A percentile compares a stretch with the other conserved stretches of the same genome.
Evolutionary conservation across 2,113 vertebrate species (phyloP).

Genomic region (Zeus faber): DNA sequence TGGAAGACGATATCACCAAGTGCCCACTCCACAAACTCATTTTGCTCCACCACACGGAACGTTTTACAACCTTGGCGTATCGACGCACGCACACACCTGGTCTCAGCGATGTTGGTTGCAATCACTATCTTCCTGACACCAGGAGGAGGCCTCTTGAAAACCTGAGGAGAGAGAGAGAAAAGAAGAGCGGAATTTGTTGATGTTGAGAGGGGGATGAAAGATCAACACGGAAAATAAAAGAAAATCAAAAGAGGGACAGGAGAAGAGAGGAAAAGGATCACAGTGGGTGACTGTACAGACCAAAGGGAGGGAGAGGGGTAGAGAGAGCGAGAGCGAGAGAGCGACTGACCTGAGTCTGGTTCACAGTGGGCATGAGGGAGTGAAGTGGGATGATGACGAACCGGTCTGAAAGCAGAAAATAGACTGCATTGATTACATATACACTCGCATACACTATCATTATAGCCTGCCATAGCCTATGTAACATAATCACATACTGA

Average conservation of each 20-base stretch:
- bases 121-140: conserved; percentile 98
- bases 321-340: not conserved
- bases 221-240: not conserved
- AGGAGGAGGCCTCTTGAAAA: conserved; percentile 92
- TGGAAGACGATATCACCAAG: not conserved
- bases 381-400: conserved; percentile 97
- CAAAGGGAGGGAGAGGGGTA: not conserved
- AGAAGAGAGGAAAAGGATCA: not conserved
- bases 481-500: no score
- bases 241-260: not conserved
- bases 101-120: conserved; percentile 98
- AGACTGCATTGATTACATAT: conserved; percentile 21
- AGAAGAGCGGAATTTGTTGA: conserved; percentile 17
- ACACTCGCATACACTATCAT: no score
- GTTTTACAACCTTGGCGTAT: no score
- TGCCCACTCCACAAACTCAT: not conserved
- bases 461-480: no score
- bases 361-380: conserved; percentile 97
- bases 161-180: conserved; percentile 72
- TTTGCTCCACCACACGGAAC: not conserved
- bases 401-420: conserved; percentile 75
- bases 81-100: conserved; percentile 82
- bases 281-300: not conserved
- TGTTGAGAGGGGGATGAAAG: conserved; percentile 11
- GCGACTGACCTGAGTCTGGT: conserved; percentile 89